phyloP scores from a whole-genome alignment of 2,888 invertebrate species.

The Catocala fraxini region DNA sequence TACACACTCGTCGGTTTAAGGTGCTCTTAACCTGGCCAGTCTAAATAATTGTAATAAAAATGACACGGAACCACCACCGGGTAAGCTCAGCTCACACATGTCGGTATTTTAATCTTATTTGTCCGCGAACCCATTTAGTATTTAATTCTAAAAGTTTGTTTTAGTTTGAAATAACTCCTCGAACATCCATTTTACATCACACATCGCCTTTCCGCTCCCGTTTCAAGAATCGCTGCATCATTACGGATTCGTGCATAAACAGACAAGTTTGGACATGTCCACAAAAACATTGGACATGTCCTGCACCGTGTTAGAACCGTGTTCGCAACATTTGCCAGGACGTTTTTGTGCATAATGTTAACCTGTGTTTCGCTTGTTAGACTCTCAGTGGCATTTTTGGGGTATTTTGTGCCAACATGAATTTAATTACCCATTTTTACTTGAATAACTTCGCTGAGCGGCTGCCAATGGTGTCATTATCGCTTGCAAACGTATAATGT shows the following conservation, averaged over 20 bases:
- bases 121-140: neutral
- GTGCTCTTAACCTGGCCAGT: too few species aligned
- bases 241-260: conserved; percentile 70
- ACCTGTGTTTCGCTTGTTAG: conserved; percentile 57
- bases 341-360: conserved; percentile 53
- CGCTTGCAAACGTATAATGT: conserved; percentile 45
- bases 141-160: conserved; percentile 5
- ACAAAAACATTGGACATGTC: conserved; percentile 60
- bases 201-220: conserved; percentile 36
- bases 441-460: conserved; percentile 45
- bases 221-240: conserved; percentile 53
- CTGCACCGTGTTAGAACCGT: conserved; percentile 60
- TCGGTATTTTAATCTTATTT: neutral
- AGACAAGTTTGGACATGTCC: conserved; percentile 64
- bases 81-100: too few species aligned
- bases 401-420: conserved; percentile 47
- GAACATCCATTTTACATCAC: conserved; percentile 26
- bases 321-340: conserved; percentile 50
- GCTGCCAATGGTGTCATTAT: conserved; percentile 48
- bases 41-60: too few species aligned
- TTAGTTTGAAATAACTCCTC: conserved; percentile 8
- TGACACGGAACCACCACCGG: too few species aligned
- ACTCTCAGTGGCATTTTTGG: conserved; percentile 42
- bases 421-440: conserved; percentile 53
- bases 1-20: too few species aligned